Evolutionary conservation across 2,113 vertebrate species (phyloP).

Genomic region (Tachycineta bicolor): DNA sequence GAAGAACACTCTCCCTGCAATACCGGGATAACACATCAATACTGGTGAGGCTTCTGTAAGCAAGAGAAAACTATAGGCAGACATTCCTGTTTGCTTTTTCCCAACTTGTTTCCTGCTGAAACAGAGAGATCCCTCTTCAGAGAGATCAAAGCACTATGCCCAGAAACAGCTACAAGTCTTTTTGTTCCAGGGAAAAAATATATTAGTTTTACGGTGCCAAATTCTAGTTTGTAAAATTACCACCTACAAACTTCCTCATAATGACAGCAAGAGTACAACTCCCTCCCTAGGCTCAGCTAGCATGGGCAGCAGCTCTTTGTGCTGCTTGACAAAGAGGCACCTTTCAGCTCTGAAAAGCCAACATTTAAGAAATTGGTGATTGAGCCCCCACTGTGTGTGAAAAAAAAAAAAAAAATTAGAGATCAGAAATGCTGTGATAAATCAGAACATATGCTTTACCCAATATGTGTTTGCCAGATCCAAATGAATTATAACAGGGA

Average conservation of each 20-base stretch:
- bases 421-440: not conserved
- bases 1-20: not conserved
- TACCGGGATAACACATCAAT: not conserved
- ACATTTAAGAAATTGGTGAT: not conserved
- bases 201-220: not conserved
- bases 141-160: not conserved
- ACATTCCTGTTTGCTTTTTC: not conserved
- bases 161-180: not conserved
- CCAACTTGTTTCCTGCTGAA: not conserved
- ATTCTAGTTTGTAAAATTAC: conserved; percentile 30
- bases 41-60: not conserved
- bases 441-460: not conserved
- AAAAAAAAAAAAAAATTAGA: not conserved
- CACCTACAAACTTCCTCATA: not conserved
- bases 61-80: not conserved
- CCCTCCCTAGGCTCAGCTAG: not conserved
- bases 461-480: not conserved
- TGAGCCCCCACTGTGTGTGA: not conserved
- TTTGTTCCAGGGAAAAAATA: not conserved
- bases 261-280: not conserved
- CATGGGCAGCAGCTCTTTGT: not conserved
- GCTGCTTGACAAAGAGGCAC: not conserved
- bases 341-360: not conserved
- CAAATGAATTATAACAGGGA: not conserved
- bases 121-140: not conserved